phyloP scores from a whole-genome alignment of 1,140 invertebrate genomes.

The Bradysia coprophila region DNA sequence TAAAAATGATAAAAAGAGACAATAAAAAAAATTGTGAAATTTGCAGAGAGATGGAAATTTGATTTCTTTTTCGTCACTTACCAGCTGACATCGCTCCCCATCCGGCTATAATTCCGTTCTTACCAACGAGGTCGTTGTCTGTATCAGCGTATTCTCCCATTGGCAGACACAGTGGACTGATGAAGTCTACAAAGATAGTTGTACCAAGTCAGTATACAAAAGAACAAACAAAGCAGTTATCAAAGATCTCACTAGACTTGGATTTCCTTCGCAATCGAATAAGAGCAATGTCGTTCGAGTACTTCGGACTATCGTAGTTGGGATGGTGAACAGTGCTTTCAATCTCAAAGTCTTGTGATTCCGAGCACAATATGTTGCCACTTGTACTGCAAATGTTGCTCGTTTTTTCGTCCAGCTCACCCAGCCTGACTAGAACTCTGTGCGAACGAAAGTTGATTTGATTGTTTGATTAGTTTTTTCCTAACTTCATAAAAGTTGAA shows the following conservation, averaged over 20 bases:
- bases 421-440: constrained; percentile 34
- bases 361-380: constrained; percentile 28
- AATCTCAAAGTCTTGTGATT: constrained; percentile 30
- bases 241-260: constrained; percentile 5
- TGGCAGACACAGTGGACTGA: constrained; percentile 29
- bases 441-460: not conserved
- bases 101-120: constrained; percentile 30
- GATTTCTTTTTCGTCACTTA: no score
- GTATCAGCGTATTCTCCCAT: constrained; percentile 12
- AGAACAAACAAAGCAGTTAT: no score
- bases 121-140: constrained; percentile 18
- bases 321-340: constrained; percentile 28
- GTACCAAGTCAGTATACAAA: no score
- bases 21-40: no score
- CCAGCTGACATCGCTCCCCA: constrained; percentile 25
- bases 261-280: constrained; percentile 18
- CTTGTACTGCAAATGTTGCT: constrained; percentile 36
- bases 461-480: constrained; percentile 3
- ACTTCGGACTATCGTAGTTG: constrained; percentile 33
- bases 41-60: no score
- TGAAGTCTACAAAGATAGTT: not conserved
- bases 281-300: constrained; percentile 46
- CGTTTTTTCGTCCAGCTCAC: constrained; percentile 31
- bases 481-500: no score
- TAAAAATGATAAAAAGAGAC: no score